These are phyloP conservation scores for Echinops telfairi DNA, from an alignment of 2,113 vertebrate species.

Conservation along the genomic window DNA sequence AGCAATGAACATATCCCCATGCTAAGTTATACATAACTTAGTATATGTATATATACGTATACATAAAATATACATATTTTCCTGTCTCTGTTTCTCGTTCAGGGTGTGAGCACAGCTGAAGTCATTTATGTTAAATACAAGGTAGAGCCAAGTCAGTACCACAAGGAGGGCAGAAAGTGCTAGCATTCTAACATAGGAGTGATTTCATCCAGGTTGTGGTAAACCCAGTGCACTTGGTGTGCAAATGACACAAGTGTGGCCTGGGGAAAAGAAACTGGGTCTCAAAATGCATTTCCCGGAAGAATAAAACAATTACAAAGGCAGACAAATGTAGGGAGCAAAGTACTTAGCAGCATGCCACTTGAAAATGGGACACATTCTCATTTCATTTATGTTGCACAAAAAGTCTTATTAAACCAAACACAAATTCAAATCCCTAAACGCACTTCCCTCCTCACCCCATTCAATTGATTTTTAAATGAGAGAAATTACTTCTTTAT, in stretches of 20 bases:
- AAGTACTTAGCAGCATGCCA: background rate
- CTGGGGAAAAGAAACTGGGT: background rate
- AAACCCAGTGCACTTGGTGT: background rate
- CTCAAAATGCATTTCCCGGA: background rate
- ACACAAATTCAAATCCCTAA: slow-evolving; percentile 65
- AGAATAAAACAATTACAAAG: slow-evolving; percentile 59
- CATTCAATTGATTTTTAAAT: slow-evolving; percentile 57
- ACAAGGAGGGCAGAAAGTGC: background rate
- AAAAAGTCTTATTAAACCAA: slow-evolving; percentile 61
- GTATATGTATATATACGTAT: no score
- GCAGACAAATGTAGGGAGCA: background rate
- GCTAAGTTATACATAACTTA: background rate
- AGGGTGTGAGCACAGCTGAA: background rate
- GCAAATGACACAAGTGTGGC: background rate
- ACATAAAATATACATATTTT: background rate
- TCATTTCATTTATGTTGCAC: slow-evolving; percentile 48
- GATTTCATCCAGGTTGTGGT: background rate
- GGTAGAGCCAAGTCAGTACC: background rate
- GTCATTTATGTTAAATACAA: background rate
- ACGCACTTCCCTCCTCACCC: slow-evolving; percentile 22
- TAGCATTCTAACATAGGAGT: background rate
- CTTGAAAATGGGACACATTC: slow-evolving; percentile 49
- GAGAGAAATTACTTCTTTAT: slow-evolving; percentile 56
- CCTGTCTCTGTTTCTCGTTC: background rate
- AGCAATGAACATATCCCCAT: background rate